A percentile compares a stretch with the other conserved stretches of the same genome.
Evolutionary conservation across 2,888 invertebrate genomes (phyloP).

Genomic region (Pteria penguin): DNA sequence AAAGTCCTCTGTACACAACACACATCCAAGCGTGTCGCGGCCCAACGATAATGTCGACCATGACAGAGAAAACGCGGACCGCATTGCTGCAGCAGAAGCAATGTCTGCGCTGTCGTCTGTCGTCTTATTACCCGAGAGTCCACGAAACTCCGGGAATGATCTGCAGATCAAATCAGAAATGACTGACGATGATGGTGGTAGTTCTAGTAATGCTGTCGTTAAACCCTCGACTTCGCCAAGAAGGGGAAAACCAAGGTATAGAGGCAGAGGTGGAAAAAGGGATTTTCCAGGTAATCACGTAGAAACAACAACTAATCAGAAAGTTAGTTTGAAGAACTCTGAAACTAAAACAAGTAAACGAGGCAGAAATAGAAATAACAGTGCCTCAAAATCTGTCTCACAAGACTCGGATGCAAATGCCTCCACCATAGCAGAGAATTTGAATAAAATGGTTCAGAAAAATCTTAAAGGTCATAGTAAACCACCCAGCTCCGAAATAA

Average conservation of each 20-base stretch:
- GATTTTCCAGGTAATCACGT: neutral
- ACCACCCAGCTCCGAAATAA: neutral
- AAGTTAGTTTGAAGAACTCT: neutral
- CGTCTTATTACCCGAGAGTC: constrained; percentile 35
- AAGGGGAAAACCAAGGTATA: constrained; percentile 27
- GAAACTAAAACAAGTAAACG: neutral
- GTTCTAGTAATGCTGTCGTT: neutral
- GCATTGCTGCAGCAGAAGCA: constrained; percentile 61
- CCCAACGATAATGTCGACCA: constrained; percentile 6
- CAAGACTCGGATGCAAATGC: neutral
- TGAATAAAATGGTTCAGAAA: neutral
- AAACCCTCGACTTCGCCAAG: constrained; percentile 1
- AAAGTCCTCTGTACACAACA: neutral
- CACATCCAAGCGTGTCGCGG: constrained; percentile 5
- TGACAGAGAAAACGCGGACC: constrained; percentile 58
- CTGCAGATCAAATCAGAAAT: constrained; percentile 2
- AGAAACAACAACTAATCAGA: neutral
- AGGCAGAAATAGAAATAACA: neutral
- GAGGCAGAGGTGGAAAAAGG: constrained; percentile 20
- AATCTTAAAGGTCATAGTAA: neutral
- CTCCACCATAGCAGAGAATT: constrained; percentile 1
- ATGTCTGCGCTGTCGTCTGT: constrained; percentile 46
- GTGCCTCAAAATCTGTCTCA: neutral
- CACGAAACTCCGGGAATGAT: constrained; percentile 3
- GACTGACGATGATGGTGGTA: neutral